Evolutionary conservation across 2,797 vertebrate species (phyloP).

Genomic region (Dallia pectoralis): DNA sequence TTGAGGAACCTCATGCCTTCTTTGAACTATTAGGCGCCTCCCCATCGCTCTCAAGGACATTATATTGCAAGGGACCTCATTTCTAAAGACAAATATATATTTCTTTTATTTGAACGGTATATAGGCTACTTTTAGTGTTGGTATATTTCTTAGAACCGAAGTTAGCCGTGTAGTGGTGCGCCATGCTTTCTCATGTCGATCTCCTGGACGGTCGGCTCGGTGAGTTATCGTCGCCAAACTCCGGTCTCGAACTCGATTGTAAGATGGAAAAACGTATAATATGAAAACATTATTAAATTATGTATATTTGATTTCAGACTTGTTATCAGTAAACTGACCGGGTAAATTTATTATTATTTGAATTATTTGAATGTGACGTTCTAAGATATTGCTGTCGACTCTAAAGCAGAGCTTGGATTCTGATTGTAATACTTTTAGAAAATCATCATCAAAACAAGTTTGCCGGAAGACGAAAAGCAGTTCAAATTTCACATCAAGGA

Average conservation of each 20-base stretch:
- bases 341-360: conserved; percentile 37
- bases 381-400: background rate
- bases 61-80: conserved; percentile 98
- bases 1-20: conserved; percentile 92
- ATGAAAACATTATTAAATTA: conserved; percentile 64
- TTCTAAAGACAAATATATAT: conserved; percentile 98
- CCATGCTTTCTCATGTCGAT: conserved; percentile 99
- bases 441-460: conserved; percentile 4
- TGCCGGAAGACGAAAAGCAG: conserved; percentile 29
- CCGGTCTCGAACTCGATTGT: conserved; percentile 82
- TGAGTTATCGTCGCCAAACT: conserved; percentile 86
- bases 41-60: conserved; percentile 97
- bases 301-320: conserved; percentile 73
- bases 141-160: conserved; percentile 83
- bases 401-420: conserved; percentile 1
- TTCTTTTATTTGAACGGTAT: conserved; percentile 97
- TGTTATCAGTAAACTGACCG: conserved; percentile 40
- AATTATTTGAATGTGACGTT: background rate
- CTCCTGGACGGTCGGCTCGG: conserved; percentile 99
- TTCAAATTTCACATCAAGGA: conserved; percentile 18
- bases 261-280: conserved; percentile 74
- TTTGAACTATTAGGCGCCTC: conserved; percentile 98
- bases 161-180: conserved; percentile 96
- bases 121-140: conserved; percentile 83
- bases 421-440: conserved; percentile 12